A percentile compares a stretch with the other conserved stretches of the same genome.
Conservation (phyloP, 2,113 vertebrate species). For the Callospermophilus lateralis region DNA sequence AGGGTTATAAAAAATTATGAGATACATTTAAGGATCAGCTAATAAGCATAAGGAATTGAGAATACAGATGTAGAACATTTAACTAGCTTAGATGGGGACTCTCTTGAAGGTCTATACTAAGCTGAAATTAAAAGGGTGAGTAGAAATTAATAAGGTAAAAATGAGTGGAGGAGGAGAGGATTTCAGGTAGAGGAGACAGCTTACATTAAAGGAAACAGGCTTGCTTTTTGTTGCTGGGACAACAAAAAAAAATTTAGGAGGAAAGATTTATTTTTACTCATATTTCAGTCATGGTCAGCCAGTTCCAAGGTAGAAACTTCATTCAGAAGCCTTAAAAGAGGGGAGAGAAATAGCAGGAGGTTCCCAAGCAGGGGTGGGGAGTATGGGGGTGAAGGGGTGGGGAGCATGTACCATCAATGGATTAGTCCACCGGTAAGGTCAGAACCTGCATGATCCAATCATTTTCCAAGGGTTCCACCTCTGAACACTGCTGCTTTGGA, state of each 20-base stretch:
- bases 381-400: no score
- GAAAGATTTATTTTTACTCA: neutral
- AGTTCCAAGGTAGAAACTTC: neutral
- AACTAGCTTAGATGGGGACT: neutral
- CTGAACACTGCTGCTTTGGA: neutral
- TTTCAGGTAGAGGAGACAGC: neutral
- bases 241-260: neutral
- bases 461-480: neutral
- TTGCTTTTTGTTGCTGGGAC: neutral
- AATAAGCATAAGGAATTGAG: neutral
- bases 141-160: neutral
- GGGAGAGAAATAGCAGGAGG: no score
- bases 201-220: neutral
- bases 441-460: neutral
- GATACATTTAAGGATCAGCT: neutral
- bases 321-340: neutral
- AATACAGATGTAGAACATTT: neutral
- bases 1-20: neutral
- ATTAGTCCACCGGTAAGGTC: neutral
- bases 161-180: neutral
- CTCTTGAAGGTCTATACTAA: neutral
- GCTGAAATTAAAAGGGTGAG: neutral
- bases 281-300: neutral
- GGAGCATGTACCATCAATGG: no score
- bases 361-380: no score